phyloP scores from a whole-genome alignment of 2,797 vertebrate genomes.

The Delichon dasypus region DNA sequence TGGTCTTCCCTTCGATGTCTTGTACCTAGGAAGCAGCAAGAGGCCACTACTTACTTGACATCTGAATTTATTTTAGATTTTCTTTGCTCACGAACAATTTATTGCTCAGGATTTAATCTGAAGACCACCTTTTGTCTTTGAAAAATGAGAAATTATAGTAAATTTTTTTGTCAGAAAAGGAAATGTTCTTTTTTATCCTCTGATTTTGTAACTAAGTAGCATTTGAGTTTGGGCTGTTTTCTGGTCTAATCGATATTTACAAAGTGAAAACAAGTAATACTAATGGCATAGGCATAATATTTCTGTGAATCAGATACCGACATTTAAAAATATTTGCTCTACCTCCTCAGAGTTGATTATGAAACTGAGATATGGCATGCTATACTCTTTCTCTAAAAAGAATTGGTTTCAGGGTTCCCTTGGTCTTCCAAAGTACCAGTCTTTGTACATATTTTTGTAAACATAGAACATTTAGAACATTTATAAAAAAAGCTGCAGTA shows the following conservation, averaged over 20 bases:
- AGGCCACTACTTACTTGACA: background rate
- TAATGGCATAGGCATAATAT: slow-evolving; percentile 9
- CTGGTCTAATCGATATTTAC: background rate
- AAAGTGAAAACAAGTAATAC: background rate
- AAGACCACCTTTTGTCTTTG: background rate
- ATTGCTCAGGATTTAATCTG: background rate
- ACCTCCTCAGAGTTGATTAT: background rate
- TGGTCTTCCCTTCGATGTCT: background rate
- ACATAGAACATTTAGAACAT: background rate
- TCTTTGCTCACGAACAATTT: background rate
- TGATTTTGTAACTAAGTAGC: slow-evolving; percentile 14
- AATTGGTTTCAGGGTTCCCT: background rate
- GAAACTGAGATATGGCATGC: background rate
- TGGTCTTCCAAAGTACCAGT: background rate
- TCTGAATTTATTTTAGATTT: slow-evolving; percentile 16
- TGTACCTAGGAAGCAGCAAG: background rate
- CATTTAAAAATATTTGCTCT: background rate
- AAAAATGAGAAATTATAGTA: background rate
- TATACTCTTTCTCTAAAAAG: background rate
- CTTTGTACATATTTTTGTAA: background rate
- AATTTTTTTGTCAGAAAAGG: background rate
- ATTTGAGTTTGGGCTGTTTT: slow-evolving; percentile 22
- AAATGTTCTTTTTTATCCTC: background rate
- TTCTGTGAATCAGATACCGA: background rate
- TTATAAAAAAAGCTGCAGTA: background rate